Evolutionary conservation across 2,797 vertebrate genomes (phyloP), one percentile per base, ranked within the genome.

Genomic region (Zalophus californianus): DNA sequence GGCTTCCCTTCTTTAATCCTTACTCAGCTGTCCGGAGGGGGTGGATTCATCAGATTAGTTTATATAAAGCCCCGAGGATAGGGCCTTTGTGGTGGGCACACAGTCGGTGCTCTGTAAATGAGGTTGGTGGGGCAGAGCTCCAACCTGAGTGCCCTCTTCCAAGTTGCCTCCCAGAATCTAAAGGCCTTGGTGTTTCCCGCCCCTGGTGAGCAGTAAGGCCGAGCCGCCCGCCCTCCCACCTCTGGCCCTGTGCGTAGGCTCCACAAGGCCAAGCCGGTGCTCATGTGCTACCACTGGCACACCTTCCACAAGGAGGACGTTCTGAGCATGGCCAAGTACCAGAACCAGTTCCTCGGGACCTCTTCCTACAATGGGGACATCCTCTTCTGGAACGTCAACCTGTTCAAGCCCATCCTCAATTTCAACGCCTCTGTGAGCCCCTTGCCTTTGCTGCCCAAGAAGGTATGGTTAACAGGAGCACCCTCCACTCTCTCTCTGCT

Each of bases 331-430:
- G 97, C 98, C 27, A 98, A 91, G 50, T 97, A 98, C 66, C 96
- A 93, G 90, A 97, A 97, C 73, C 97, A 98, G 95, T 98, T 98
- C 84, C 83, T 98, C 1, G 98, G 96, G n/a, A 98, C 98, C 2
- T 92, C 98, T 5, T 98, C 98, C 32, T 98, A 98, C 92, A 98
- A 92, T 0, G 98, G 98, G 7, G 98, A 98, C 89, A 97, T 98
- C 14, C 68, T 98, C 41, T 93, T 98, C 60, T 98, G 98, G 98
- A 98, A 96, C 0, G 25, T 96, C 44, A 73, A 60, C 86, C 93
- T 90, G 7, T 38, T 97, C 15, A 97, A 93, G 58, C 98, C 98
- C 41, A 82, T 98, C 91, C 93, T 97, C 79, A 94, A 82, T 5
- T 98, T 98, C 95, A 98, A 98, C 0, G 98, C 98, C 9, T 97